phyloP scores from a whole-genome alignment of 2,797 vertebrate species.

The Lepilemur ruficaudatus region DNA sequence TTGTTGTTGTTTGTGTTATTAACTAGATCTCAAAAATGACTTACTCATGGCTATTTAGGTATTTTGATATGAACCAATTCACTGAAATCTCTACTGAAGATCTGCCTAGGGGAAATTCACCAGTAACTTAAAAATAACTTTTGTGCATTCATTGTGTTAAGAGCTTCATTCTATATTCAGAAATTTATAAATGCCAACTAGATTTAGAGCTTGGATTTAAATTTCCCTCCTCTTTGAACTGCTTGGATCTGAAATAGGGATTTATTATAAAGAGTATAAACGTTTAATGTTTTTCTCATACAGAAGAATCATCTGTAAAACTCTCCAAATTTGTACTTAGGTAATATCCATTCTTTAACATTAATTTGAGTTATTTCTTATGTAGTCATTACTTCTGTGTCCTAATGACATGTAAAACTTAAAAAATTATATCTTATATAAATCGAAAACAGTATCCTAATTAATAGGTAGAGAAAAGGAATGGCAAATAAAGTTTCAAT shows the following conservation, averaged over 20 bases:
- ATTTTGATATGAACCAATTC: background rate
- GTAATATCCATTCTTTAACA: background rate
- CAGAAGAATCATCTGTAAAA: background rate
- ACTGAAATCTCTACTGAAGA: background rate
- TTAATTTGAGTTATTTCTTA: background rate
- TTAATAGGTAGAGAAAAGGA: background rate
- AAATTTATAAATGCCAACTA: slow-evolving; percentile 11
- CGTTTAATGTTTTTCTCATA: background rate
- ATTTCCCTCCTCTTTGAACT: background rate
- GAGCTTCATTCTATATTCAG: background rate
- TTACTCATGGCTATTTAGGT: background rate
- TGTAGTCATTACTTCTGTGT: background rate
- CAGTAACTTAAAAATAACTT: background rate
- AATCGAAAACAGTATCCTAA: background rate
- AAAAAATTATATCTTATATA: background rate
- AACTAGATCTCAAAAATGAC: background rate
- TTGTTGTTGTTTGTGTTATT: background rate
- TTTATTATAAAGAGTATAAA: background rate
- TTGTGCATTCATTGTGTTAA: background rate
- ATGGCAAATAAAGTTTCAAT: background rate
- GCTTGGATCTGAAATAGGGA: background rate
- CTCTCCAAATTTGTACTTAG: background rate
- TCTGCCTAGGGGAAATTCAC: background rate
- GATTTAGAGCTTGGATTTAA: background rate
- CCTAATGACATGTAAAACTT: background rate